Base-by-base conservation (phyloP, 1,140 invertebrate genomes). In the Drosophila fuyamai region DNA sequence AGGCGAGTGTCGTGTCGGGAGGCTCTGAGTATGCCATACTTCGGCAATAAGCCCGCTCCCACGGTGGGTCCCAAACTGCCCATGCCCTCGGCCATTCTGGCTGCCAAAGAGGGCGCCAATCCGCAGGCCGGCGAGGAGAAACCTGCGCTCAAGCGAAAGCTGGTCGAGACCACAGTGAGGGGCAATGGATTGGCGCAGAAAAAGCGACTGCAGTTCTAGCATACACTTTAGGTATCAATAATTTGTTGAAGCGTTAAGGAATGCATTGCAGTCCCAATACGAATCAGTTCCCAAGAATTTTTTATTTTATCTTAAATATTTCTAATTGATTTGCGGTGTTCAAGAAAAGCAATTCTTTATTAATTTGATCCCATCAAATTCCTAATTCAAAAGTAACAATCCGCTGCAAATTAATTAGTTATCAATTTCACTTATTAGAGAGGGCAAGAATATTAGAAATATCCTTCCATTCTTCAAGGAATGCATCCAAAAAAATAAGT, bases 21-120 rank as follows among this genome's bases (percentile, higher is more conserved):
- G 80, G 96, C 96, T 1, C 92, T 98, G 10, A 94, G 96, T 84
- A 96, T 97, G 96, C 93, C 95, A 6, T 98, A 97, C 89, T 98
- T 97, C 91, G 95, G 94, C 59, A 98, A 97, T 91, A 97, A 97
- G 93, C 98, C 98, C n/a, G 94, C 96, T 32, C 98, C 98, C 5
- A 97, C 97, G 0, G 93, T 95, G 14, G 96, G 96, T 13, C 91
- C 94, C 13, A 96, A 96, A 91, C 92, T 99, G 62, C 98, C 98
- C 1, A 93, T 97, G 82, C 97, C 97, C 5, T 77, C 63, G 63
- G 71, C 84, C 43, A 89, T 88, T 44, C 36, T 88, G 53, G 83
- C 83, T 1, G 83, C 84, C 38, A 88, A 89, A 47, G 83, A 80
- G 18, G 58, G 63, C 8, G 59, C 72, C 48, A 57, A 94, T 93